Evolutionary conservation across 2,113 vertebrate genomes (phyloP).

Genomic region (Pseudorhombus dupliciocellatus): DNA sequence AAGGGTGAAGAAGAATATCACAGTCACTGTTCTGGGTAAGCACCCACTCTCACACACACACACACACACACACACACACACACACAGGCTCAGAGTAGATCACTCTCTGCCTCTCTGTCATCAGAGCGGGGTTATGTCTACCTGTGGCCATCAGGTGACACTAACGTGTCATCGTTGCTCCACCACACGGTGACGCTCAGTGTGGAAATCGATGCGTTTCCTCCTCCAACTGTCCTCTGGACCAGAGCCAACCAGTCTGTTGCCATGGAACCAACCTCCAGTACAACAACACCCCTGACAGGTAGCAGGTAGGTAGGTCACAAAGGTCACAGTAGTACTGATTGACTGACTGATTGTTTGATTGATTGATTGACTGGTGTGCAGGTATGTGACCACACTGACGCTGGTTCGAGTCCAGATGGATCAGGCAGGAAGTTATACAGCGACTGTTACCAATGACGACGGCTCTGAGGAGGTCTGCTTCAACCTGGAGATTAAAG

Average conservation of each 20-base stretch:
- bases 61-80: not conserved
- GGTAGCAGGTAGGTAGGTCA: constrained; percentile 59
- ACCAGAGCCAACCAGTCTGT: constrained; percentile 49
- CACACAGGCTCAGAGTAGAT: not conserved
- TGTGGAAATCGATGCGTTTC: constrained; percentile 55
- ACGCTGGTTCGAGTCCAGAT: constrained; percentile 87
- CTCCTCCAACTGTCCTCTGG: constrained; percentile 60
- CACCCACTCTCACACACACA: not conserved
- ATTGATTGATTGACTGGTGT: not conserved
- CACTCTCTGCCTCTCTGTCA: not conserved
- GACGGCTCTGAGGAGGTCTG: constrained; percentile 81
- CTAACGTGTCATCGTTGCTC: constrained; percentile 43
- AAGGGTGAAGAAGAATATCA: constrained; percentile 78
- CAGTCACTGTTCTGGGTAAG: constrained; percentile 84
- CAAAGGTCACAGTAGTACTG: not conserved
- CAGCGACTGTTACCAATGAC: constrained; percentile 81
- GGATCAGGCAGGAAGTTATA: constrained; percentile 89
- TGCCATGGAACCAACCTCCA: constrained; percentile 24
- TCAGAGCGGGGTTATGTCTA: constrained; percentile 63
- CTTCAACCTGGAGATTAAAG: constrained; percentile 88
- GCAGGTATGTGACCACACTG: constrained; percentile 87
- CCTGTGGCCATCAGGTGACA: constrained; percentile 33
- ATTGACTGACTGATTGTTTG: not conserved
- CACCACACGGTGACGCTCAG: constrained; percentile 52
- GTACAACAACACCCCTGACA: constrained; percentile 42